Conservation (phyloP, 2,113 vertebrate genomes). For the Miniopterus natalensis region DNA sequence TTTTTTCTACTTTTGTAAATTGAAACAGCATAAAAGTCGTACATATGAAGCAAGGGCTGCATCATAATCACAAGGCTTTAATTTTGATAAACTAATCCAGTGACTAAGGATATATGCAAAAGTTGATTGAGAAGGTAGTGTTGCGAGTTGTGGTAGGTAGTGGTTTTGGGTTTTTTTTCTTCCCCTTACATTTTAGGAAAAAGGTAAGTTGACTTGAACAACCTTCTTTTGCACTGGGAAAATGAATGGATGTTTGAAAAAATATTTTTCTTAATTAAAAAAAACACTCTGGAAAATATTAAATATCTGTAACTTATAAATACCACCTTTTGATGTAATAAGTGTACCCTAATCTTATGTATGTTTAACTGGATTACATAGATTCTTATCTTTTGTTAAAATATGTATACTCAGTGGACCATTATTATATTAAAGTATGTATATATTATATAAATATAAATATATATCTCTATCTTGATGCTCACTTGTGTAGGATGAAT, state of each 20-base stretch:
- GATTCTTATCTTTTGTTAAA: constrained; percentile 89
- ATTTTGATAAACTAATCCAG: constrained; percentile 78
- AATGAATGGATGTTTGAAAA: constrained; percentile 85
- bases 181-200: constrained; percentile 83
- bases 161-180: background rate
- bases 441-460: constrained; percentile 88
- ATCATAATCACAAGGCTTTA: constrained; percentile 73
- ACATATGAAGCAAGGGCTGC: constrained; percentile 69
- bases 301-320: constrained; percentile 87
- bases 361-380: constrained; percentile 89
- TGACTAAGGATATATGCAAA: constrained; percentile 72
- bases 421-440: constrained; percentile 89
- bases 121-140: constrained; percentile 55
- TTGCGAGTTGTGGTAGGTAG: constrained; percentile 60
- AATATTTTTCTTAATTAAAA: constrained; percentile 79
- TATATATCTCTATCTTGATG: constrained; percentile 84
- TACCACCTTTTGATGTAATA: constrained; percentile 85
- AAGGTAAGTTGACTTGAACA: constrained; percentile 84
- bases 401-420: constrained; percentile 89
- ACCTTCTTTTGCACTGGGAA: constrained; percentile 89
- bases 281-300: constrained; percentile 86
- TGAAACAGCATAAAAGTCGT: constrained; percentile 63
- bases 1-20: constrained; percentile 86
- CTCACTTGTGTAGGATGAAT: constrained; percentile 86
- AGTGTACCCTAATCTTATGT: constrained; percentile 87